Conservation (phyloP, 2,888 invertebrate genomes). For the Andrena flavipes region DNA sequence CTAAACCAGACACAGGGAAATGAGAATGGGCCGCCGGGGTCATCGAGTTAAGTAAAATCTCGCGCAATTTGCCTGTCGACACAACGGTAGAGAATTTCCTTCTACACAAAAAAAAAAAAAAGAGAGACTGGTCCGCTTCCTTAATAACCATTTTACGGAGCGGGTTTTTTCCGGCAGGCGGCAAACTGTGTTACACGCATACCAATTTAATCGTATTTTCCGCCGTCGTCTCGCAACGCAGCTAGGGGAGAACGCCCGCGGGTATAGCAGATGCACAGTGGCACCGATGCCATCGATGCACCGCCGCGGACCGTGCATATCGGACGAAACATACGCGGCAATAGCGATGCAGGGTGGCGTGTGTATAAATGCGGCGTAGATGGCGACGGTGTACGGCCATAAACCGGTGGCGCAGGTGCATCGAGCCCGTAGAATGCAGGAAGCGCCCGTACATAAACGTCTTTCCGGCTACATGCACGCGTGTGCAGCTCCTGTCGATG, state of each 20-base stretch:
- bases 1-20: background rate
- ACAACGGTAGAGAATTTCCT: constrained; percentile 21
- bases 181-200: constrained; percentile 22
- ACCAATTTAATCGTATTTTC: constrained; percentile 34
- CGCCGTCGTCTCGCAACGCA: background rate
- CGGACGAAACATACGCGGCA: background rate
- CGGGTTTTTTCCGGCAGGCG: background rate
- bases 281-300: constrained; percentile 20
- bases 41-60: constrained; percentile 16
- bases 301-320: background rate
- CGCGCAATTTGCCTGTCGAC: constrained; percentile 21
- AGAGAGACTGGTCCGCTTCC: background rate
- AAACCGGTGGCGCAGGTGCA: constrained; percentile 74
- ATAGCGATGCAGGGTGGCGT: constrained; percentile 7
- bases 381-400: constrained; percentile 52
- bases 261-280: constrained; percentile 18
- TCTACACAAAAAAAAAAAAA: background rate
- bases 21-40: background rate
- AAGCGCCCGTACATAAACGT: constrained; percentile 73
- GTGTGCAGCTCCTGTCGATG: constrained; percentile 1
- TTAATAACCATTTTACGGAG: constrained; percentile 30
- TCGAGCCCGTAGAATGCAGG: constrained; percentile 65
- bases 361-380: constrained; percentile 56
- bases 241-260: constrained; percentile 12
- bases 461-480: constrained; percentile 55